Base-by-base conservation (phyloP, 1,140 invertebrate genomes). In the Radopholus similis region DNA sequence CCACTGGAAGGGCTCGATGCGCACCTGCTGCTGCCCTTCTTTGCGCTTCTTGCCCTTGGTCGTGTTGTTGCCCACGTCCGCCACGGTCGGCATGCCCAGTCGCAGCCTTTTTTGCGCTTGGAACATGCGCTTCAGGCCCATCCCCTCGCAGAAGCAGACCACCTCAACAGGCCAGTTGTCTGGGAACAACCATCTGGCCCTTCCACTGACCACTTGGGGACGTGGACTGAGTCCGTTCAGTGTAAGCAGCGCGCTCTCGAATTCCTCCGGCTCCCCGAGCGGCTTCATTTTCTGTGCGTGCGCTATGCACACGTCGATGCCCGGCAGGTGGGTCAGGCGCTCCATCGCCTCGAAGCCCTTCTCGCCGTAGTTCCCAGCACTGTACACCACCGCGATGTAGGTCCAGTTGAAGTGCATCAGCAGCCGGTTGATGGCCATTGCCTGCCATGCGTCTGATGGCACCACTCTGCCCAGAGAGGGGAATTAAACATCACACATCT, bases 91-190 rank as follows among this genome's bases (percentile, higher is more conserved):
- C 2, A 28, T 37, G 18, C 59, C 59, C 40, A 49, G 30, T 35
- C 87, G 83, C 69, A 75, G 53, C 30, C 38, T 35, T 44, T 86
- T 85, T 2, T 88, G 87, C 0, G 89, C 89, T 65, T 85, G 84
- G 63, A 90, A 84, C n/a, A 91, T 83, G 13, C 87, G 87, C 59
- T 87, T 82, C 40, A 91, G 87, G 0, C 89, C 90, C 78, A 87
- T 85, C 3, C 90, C 90, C 83, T 91, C 89, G 83, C 90, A 91
- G 85, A 91, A 91, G 82, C 90, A 91, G 2, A 91, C 89, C n/a
- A 90, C 88, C 4, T 62, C 21, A 91, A 82, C 90, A 91, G 2
- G 90, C 88, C n/a, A 90, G 88, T 2, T 51, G 15, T n/a, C 13
- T 53, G 30, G 18, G 51, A 42, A 56, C 18, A 15, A 30, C 0